Evolutionary conservation across 2,888 invertebrate genomes (phyloP), one percentile per base, ranked within the genome.

Genomic region (Meteorus colon): DNA sequence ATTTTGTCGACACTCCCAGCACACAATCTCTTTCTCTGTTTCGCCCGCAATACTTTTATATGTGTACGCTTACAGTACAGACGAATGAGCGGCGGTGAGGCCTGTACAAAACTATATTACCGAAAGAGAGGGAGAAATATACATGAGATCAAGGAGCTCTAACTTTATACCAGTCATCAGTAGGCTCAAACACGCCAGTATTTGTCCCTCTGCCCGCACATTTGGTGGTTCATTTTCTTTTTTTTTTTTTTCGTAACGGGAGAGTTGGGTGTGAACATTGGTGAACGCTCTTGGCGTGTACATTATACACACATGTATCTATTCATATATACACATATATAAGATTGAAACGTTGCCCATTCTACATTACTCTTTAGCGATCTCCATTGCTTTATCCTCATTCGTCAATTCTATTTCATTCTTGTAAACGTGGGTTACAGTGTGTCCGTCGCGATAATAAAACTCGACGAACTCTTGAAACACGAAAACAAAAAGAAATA

Each of bases 151-250:
- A 76, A 72, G 78, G 77, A 77, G 69, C 70, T 83, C 82, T 84
- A 85, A 86, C 87, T 86, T 86, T 86, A 83, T 82, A 86, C 86
- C 83, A 87, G 86, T 87, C 85, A 87, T 87, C 84, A 81, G 69
- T n/a, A 75, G 76, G 8, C 55, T 60, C 68, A 68, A 48, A 65
- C 69, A 62, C 59, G 60, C 74, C 85, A 85, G 86, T 86, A 83
- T 82, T 87, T 83, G 85, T 85, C 83, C 81, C 81, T 82, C 83
- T 81, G 85, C 59, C 79, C 78, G 83, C 75, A 82, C 83, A 79
- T 83, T 80, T 81, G 80, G 82, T 80, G 80, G 83, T 83, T 79
- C 72, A 77, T 78, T 78, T 63, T 66, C 76, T 80, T 80, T 79
- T 78, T 34, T 79, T 73, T 76, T 75, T 75, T 76, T 77, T 77